Base-by-base conservation (phyloP, 2,888 invertebrate genomes). In the Pseudeuparius sepicola region DNA sequence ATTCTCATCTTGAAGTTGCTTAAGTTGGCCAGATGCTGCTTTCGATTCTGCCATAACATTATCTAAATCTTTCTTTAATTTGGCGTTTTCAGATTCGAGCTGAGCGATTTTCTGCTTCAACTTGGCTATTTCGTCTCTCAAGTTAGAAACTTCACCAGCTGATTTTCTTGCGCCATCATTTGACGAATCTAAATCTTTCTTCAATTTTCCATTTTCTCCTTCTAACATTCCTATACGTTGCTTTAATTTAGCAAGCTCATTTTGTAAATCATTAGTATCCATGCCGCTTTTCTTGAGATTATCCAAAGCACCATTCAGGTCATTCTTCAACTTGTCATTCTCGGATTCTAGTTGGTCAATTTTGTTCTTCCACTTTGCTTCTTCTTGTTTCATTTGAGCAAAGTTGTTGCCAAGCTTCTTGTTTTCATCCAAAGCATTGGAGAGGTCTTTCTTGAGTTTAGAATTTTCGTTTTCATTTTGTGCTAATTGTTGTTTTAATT, bases 71-170 rank as follows among this genome's bases (percentile, higher is more conserved):
- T 42, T 39, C 27, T 45, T 43, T 7, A 49, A 31, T 31, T 46
- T 46, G 1, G 43, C 32, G 24, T 49, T 50, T 24, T 51, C 50
- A 4, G 40, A 32, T 34, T 49, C 49, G 16, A 50, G 24, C 25
- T 46, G 46, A 6, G 37, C 37, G 5, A 45, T 14, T 17, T 39
- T 23, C 29, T 44, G 41, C 30, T 39, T 47, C 9, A 44, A 13
- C 25, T 40, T 42, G 7, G 38, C 32, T 27, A 41, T 42, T 26
- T 39, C 38, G 14, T 40, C 43, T 23, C 34, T 44, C 16, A 43
- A 33, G 7, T 14, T 11, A 10, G 35, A 28, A 18, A 16, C 10
- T 23, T 40, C 41, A 7, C 24, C 37, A 6, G 30, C 14, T 2
- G 39, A 39, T 29, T 48, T 48, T 24, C 43, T 44, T 4, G 40